Conservation (phyloP, 2,113 vertebrate genomes). For the Tonatia bakeri region DNA sequence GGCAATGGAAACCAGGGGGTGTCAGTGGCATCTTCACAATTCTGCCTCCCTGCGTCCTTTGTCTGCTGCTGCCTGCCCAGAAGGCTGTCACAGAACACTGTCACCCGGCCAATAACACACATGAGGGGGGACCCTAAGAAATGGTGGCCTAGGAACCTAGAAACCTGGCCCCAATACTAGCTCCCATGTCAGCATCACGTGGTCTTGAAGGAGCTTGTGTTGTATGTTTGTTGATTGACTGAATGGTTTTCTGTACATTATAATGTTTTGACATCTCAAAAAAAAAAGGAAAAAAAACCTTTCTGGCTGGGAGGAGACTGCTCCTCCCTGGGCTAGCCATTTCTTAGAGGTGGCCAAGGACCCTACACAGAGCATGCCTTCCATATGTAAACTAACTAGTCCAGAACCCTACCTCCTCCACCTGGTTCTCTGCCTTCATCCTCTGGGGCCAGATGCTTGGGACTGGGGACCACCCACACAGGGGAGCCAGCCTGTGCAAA, state of each 20-base stretch:
- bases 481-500: neutral
- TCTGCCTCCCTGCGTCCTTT: no score
- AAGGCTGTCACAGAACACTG: neutral
- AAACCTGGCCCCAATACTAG: neutral
- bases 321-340: neutral
- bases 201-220: no score
- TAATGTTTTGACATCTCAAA: no score
- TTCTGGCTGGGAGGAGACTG: no score
- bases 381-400: neutral
- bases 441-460: neutral
- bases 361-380: neutral
- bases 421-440: neutral
- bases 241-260: no score
- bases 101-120: accelerated
- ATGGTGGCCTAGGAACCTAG: neutral
- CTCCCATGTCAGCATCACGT: no score
- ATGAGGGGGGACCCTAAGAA: no score
- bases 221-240: no score
- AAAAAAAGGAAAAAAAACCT: no score
- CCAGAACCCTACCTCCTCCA: neutral
- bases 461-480: neutral
- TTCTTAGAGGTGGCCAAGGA: neutral
- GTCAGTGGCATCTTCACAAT: accelerated
- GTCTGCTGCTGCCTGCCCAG: neutral
- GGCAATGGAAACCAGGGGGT: no score